Evolutionary conservation across 2,888 invertebrate genomes (phyloP), one percentile per base, ranked within the genome.

Genomic region (Polymixis flavicincta): DNA sequence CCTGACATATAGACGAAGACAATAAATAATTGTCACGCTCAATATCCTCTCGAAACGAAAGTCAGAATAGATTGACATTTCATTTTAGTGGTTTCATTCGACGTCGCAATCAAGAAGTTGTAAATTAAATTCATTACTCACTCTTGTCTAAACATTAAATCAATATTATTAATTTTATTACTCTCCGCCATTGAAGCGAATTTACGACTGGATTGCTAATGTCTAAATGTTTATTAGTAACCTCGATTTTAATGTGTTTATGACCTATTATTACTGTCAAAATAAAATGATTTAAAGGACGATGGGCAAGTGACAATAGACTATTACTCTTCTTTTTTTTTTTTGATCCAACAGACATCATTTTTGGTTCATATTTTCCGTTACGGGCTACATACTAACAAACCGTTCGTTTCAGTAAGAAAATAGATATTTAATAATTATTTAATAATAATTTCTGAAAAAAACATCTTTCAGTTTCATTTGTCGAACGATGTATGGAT

Each of bases 21-120:
- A 65, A 74, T 76, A 72, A 52, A 80, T 55, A 45, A 45, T 71
- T 71, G 75, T 71, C 68, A 61, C 45, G 75, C 71, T 45, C 81
- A 69, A 84, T 80, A 69, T 80, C 63, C 28, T 25, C 22, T 52
- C 60, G 42, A 81, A 68, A 59, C 57, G 13, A 55, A 68, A 74
- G 25, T 68, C 19, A 75, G 60, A 80, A 75, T 75, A 84, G 84
- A 69, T 45, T 85, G 85, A 63, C 82, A 82, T 85, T 85, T 73
- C 54, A 61, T 54, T 84, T 80, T 64, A 73, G 45, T 32, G 50
- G 54, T 70, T 65, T 71, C 67, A 85, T 84, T 67, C 73, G 61
- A 64, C 17, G 37, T 2, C 19, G 42, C 67, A 61, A 82, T 72
- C 66, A 70, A 67, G 68, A 42, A n/a, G 52, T 55, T 84, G 19